Base-by-base conservation (phyloP, 2,888 invertebrate genomes). In the Tetheella fluctuosa region DNA sequence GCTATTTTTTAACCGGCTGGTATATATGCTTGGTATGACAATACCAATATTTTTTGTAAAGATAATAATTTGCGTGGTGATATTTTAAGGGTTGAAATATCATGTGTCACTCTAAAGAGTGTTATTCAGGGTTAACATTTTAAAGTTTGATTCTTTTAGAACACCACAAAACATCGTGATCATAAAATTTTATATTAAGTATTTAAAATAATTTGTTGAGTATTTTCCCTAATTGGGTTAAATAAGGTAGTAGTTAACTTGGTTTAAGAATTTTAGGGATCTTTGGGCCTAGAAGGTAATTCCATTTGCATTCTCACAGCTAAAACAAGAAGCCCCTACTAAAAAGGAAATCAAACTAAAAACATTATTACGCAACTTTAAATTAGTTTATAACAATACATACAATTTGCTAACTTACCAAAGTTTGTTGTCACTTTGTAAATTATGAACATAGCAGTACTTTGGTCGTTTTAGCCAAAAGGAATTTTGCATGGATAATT, bases 401-500 rank as follows among this genome's bases (percentile, higher is more conserved):
- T 17, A 42, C 4, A 17, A 7, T 42, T 42, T 48, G 10, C 48
- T 20, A 10, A n/a, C 42, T 20, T 10, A 48, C 17, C 8, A 48
- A 20, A 48, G n/a, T 20, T 17, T 20, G 48, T 48, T 48, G 48
- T 48, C 20, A 17, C 48, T 48, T 48, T 20, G 48, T 48, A 48
- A 20, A 48, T 20, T 20, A 20, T 39, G 6, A 7, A 48, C 48
- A 20, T 56, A 20, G 13, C 25, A 54, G 23, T 34, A 64, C 70
- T 74, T 68, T 63, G 65, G 64, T 70, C 75, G 20, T 20, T 48
- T 71, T 71, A 74, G 73, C 76, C 69, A 76, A 67, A 64, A 67
- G 70, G 76, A 82, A 81, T 85, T 82, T 81, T 78, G 82, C 81
- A 82, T 77, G 80, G 83, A 83, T 81, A 85, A 89, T 89, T 88